phyloP scores from a whole-genome alignment of 2,888 invertebrate genomes.

The Phaonia tiefii region DNA sequence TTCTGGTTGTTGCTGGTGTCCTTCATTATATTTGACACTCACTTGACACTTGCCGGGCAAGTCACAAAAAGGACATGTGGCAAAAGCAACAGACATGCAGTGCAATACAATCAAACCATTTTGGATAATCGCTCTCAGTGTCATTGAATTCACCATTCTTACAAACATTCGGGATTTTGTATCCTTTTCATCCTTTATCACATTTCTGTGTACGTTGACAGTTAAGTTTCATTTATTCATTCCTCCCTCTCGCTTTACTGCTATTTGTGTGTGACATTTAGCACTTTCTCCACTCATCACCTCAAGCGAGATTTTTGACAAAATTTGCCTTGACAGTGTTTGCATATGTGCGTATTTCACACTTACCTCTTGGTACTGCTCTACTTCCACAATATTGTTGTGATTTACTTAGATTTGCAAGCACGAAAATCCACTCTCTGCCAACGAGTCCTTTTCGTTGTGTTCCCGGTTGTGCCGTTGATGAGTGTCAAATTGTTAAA shows the following conservation, averaged over 20 bases:
- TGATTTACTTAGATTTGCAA: no score
- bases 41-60: slow-evolving; percentile 58
- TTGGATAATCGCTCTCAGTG: slow-evolving; percentile 38
- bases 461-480: neutral
- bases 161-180: no score
- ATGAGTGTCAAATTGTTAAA: slow-evolving; percentile 59
- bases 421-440: slow-evolving; percentile 17
- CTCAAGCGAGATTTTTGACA: slow-evolving; percentile 41
- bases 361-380: no score
- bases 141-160: no score
- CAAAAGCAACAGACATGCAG: slow-evolving; percentile 18
- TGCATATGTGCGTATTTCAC: slow-evolving; percentile 61
- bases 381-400: no score
- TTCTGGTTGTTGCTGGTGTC: no score
- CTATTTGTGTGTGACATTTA: slow-evolving; percentile 21
- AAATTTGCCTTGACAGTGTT: slow-evolving; percentile 53
- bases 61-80: slow-evolving; percentile 58
- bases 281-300: slow-evolving; percentile 63
- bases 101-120: slow-evolving; percentile 43
- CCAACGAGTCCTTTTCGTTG: neutral
- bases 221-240: slow-evolving; percentile 34
- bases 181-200: slow-evolving; percentile 35
- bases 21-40: slow-evolving; percentile 26
- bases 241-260: slow-evolving; percentile 12
- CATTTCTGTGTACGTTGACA: slow-evolving; percentile 23